phyloP scores from a whole-genome alignment of 35 echinoderm and acorn worm genomes.

The Hemicentrotus pulcherrimus region DNA sequence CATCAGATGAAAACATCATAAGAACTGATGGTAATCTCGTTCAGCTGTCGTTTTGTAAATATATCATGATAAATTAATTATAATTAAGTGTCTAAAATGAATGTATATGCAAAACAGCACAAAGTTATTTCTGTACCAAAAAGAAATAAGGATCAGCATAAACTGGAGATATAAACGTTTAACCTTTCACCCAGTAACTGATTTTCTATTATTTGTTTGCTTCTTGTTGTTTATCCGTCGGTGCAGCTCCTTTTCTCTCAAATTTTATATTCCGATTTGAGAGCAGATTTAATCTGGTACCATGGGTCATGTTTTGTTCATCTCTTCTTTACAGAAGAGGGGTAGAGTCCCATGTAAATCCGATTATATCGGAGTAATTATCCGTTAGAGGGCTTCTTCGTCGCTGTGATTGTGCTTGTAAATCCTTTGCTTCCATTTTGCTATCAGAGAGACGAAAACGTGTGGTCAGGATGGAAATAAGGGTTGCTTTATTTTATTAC shows the following conservation, averaged over 20 bases:
- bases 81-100: not conserved
- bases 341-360: slow-evolving; percentile 16
- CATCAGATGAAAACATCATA: not conserved
- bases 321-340: not conserved
- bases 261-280: not conserved
- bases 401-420: not conserved
- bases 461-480: too few species aligned
- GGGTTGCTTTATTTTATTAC: not conserved
- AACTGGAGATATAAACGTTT: not conserved
- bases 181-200: not conserved
- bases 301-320: not conserved
- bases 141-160: not conserved
- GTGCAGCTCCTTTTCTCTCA: not conserved
- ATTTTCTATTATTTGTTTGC: too few species aligned
- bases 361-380: not conserved
- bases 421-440: not conserved
- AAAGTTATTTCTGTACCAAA: not conserved
- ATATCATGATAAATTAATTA: not conserved
- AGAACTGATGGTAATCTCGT: not conserved
- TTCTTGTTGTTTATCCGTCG: not conserved
- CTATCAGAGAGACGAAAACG: not conserved
- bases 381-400: not conserved
- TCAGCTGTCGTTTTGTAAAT: not conserved
- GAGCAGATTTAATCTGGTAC: not conserved
- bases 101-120: not conserved